Evolutionary conservation across 2,888 invertebrate species (phyloP), one percentile per base, ranked within the genome.

Genomic region (Sphecodes monilicornis): DNA sequence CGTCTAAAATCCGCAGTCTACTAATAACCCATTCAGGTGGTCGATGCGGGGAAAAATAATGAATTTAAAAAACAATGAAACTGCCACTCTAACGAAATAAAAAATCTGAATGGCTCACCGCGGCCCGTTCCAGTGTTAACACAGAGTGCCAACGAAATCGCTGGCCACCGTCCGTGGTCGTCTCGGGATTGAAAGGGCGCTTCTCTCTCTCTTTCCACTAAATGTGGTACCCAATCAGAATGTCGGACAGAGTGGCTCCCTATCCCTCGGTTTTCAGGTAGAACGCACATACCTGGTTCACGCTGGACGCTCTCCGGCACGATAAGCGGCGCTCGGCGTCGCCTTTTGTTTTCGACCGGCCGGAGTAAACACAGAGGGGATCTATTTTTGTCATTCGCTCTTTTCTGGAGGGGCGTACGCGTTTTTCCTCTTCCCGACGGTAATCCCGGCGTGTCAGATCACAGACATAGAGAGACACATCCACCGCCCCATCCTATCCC

Each of bases 361-460:
- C 78, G 60, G 36, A 70, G 76, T 36, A 29, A 54, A 76, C 46
- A 82, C 71, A 74, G 43, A 60, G 64, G 79, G 77, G 87, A 86
- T 87, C 85, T 87, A 89, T 91, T 91, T 90, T 91, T 84, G 78
- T 83, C 88, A 89, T 91, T 91, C 89, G 90, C 90, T 88, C 86
- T 86, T 83, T 85, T 66, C 86, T 60, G 72, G 81, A 89, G 90
- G 86, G 82, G 88, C 73, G 81, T 90, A 91, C 90, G 91, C 87
- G 90, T 88, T 91, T 92, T 92, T 90, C 88, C 91, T 90, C 89
- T 92, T 91, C 90, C 29, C 88, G 89, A 85, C 86, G 89, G 90
- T 91, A 92, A 92, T 92, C 91, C 90, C 85, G 80, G 81, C 89
- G 89, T 89, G 90, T 92, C 91, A 89, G 91, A 92, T 92, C 90